Evolutionary conservation across 37 sponge, comb jelly and placozoan species (phyloP), one percentile per base, ranked within the genome.

Genomic region (Ephydatia muelleri): DNA sequence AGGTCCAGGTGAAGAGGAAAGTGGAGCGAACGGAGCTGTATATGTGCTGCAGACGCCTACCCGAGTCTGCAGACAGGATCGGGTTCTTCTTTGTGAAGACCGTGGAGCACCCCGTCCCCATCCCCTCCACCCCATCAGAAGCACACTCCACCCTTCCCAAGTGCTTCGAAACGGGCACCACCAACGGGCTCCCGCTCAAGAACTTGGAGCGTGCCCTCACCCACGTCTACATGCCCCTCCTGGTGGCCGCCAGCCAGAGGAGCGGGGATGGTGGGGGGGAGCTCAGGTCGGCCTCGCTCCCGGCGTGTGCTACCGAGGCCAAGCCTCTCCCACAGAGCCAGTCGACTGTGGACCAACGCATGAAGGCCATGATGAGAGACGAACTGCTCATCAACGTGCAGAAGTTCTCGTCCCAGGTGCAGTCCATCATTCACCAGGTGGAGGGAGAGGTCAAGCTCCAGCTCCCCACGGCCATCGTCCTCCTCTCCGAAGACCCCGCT

Each of bases 391-490:
- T 97, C 65, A 96, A 97, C 81, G 93, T 95, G 68, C 84, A 89
- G 71, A 99, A 99, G 87, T 99, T 99, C 84, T 39, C 81, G 25
- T 79, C 91, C 16, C 94, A 98, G 72, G 85, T 98, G 36, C 74
- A 87, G 38, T 86, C 80, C 26, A 93, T 92, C 74, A 95, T 99
- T 38, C 86, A 94, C 38, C 99, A 99, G 75, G 94, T 99, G 36
- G 97, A 97, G 65, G 97, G 97, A 0, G 99, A 97, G 73, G 89
- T 99, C 12, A 89, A 91, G 70, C 91, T 99, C 79, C 92, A 95
- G 64, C 85, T 99, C 8, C 99, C 99, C 27, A 87, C 89, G n/a
- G 9, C 28, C 26, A 67, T 25, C 57, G 67, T 91, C 19, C 65
- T 40, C 25, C 38, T 93, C 13, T 69, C 70, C 21, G 92, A 89